These are phyloP conservation scores for Himalopsyche phryganea DNA, from an alignment of 1,140 invertebrate species.

Conservation along the genomic window DNA sequence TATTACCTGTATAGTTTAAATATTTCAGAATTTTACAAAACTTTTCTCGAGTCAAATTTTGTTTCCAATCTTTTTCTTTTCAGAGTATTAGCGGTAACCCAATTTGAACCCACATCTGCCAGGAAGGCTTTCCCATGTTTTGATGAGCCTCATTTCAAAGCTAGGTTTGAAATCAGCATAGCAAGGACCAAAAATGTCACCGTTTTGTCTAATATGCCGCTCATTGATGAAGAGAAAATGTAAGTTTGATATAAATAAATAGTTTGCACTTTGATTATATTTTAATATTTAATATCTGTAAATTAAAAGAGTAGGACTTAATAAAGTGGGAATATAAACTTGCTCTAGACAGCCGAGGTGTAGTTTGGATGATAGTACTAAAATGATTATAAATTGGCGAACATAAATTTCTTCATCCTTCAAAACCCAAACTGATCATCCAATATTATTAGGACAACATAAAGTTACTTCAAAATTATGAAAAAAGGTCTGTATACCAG, in stretches of 20 bases:
- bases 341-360: background rate
- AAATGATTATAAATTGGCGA: background rate
- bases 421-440: too few species aligned
- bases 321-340: background rate
- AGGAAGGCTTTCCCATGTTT: conserved; percentile 70
- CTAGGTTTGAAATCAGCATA: conserved; percentile 66
- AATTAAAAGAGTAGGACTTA: too few species aligned
- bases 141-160: conserved; percentile 75
- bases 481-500: too few species aligned
- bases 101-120: conserved; percentile 68
- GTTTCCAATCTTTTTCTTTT: too few species aligned
- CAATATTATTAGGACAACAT: too few species aligned
- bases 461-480: too few species aligned
- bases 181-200: conserved; percentile 52
- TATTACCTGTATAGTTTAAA: too few species aligned
- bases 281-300: too few species aligned
- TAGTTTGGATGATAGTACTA: background rate
- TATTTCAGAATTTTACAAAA: too few species aligned
- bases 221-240: conserved; percentile 45
- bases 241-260: conserved; percentile 40
- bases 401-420: too few species aligned
- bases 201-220: conserved; percentile 61
- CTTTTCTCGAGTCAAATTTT: too few species aligned
- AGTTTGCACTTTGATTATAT: too few species aligned
- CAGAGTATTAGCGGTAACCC: conserved; percentile 61